Evolutionary conservation across 2,113 vertebrate species (phyloP), one percentile per base, ranked within the genome.

Genomic region (Gymnarchus niloticus): DNA sequence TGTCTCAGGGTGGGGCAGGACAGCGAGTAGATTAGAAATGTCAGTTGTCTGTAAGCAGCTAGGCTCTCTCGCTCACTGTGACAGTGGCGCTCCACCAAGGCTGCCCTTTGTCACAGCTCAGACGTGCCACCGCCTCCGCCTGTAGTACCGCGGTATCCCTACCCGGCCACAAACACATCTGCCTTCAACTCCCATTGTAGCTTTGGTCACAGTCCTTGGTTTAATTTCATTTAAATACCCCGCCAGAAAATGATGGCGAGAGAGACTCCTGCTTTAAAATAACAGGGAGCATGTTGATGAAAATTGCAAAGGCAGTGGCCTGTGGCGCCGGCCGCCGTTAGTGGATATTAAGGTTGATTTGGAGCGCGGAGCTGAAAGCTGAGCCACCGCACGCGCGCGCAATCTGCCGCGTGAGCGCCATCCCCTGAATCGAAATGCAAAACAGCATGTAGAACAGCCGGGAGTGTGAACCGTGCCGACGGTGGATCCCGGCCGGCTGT

Each of bases 261-360:
- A 93, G 85, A 87, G 92, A 91, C 91, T 52, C 83, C 83, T 84
- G 83, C 84, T 87, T 92, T 92, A 91, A 89, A 87, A 9, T 82
- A 93, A 88, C 91, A 89, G 91, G 87, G 89, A 91, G 83, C 90
- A 90, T 91, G 90, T 86, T 89, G 90, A 93, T 92, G 92, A 91
- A 92, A 94, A 93, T 92, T 92, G 92, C 90, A 91, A 91, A 94
- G 90, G 61, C 94, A 95, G 92, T 93, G 94, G 94, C 93, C 94
- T 94, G 94, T 95, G 86, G 93, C 94, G 90, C 92, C 90, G 91
- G 56, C 83, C 86, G 56, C 83, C 61, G 86, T 84, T 84, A 65
- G 83, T 81, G 73, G 86, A 87, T 84, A 87, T 87, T 84, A 84
- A 65, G 83, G 83, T 81, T 87, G 76, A 87, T 87, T 87, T 87